Conservation (phyloP, 2,113 vertebrate species). For the Serilophus lunatus region DNA sequence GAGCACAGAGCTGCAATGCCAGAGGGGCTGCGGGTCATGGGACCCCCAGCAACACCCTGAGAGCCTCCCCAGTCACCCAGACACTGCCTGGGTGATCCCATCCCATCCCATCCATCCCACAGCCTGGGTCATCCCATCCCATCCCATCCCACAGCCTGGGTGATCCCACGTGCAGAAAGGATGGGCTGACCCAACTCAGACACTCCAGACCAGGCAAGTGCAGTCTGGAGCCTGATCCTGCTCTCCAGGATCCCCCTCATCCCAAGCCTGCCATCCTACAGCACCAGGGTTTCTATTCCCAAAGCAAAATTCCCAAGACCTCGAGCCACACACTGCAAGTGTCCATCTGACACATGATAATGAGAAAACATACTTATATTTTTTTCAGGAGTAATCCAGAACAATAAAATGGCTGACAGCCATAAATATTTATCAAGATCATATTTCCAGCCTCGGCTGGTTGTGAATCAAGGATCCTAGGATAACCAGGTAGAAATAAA, state of each 20-base stretch:
- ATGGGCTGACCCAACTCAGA: fast-evolving
- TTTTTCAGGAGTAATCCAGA: neutral
- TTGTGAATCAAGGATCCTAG: neutral
- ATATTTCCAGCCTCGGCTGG: neutral
- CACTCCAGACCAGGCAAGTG: neutral
- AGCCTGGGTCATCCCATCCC: neutral
- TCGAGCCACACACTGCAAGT: neutral
- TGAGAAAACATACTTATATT: neutral
- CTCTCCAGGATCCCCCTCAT: neutral
- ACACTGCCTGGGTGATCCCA: neutral
- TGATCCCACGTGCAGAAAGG: neutral
- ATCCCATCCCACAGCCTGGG: neutral
- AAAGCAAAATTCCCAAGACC: neutral
- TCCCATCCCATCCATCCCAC: neutral
- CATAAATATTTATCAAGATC: conserved; percentile 32
- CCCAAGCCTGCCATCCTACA: neutral
- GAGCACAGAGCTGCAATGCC: neutral
- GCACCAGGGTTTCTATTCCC: neutral
- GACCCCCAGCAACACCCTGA: too few relatives aligned
- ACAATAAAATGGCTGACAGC: conserved; percentile 27
- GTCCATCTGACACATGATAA: neutral
- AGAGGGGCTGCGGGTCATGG: neutral
- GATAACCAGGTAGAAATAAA: neutral
- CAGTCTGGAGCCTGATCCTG: neutral
- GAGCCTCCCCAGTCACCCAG: too few relatives aligned